Evolutionary conservation across 2,113 vertebrate genomes (phyloP), one percentile per base, ranked within the genome.

Genomic region (Australoheros scitulus): DNA sequence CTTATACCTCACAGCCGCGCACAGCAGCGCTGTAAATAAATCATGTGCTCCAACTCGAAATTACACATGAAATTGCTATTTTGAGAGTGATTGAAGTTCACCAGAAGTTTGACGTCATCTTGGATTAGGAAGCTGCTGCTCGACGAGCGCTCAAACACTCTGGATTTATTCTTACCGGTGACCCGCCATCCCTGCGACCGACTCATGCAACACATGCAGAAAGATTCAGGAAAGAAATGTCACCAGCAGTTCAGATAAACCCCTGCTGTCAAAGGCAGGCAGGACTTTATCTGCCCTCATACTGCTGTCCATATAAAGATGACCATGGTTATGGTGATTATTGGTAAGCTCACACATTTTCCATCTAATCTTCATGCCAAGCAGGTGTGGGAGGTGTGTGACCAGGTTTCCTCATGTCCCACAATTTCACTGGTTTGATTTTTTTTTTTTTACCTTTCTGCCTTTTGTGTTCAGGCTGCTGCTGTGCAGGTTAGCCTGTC

Each of bases 1-100:
- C 91, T 90, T 88, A 91, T 92, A 92, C 92, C 89, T 88, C 82
- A 56, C 84, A 91, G 85, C 82, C 83, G 87, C 83, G 78, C 78
- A 63, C 74, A 50, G 38, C 74, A 83, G 56, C 52, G 1, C 83
- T 90, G 90, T 92, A 86, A 91, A 91, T 90, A 90, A 91, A 89
- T 84, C 59, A 87, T 84, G 58, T 47, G 77, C 74, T 78, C 41
- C 63, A 14, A 63, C 65, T 80, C 43, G 41, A 88, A 85, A 89
- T 86, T 83, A 81, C 80, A 84, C 65, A 82, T 60, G 5, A 43
- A 83, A 80, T 84, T 79, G 57, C 68, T 77, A 50, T 83, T 84
- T 75, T 55, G 58, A 65, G 87, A 76, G 18, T 82, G 81, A 85
- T 4, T 43, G 26, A 90, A 87, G 82, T 88, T 89, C 74, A 79